Evolutionary conservation across 2,888 invertebrate species (phyloP), one percentile per base, ranked within the genome.

Genomic region (Aphodius granarius): DNA sequence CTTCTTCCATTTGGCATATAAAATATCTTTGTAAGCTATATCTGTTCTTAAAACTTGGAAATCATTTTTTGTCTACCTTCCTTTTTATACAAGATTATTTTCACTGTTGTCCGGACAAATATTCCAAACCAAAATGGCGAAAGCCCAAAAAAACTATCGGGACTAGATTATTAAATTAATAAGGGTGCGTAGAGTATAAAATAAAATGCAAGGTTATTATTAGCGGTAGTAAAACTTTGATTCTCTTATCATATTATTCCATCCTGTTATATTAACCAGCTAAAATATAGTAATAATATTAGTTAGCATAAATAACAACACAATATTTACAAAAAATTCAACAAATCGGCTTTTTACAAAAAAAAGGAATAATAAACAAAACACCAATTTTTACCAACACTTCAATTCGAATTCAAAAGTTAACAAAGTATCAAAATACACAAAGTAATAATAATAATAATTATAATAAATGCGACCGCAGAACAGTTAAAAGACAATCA

Each of bases 1-100:
- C 82, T 78, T 81, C 71, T 82, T 81, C 82, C 83, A 83, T 85
- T 85, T 85, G 85, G 85, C 85, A 85, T 85, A 84, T 80, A 84
- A 85, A 85, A 85, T 83, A 83, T 84, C 80, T 79, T 79, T 79
- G 78, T 80, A 83, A 83, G 82, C 83, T 83, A 82, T 77, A 74
- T 78, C 74, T 71, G 73, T 65, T 68, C 75, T 66, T 43, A 74
- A 72, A 71, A 20, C 71, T 22, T 63, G 43, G 43, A 13, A 43
- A 43, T 13, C 43, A 6, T 43, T 43, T 43, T 43, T 43, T 43
- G 43, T 43, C 63, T 75, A 21, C 43, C 64, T 62, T 62, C 20
- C 21, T 72, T 72, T 72, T 72, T 72, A 20, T n/a, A 72, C 63
- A 20, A 63, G 21, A 19, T 68, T 70, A 63, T 75, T 43, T 43